Conservation (phyloP, 2,888 invertebrate genomes). For the Sinhomidia bicolor region DNA sequence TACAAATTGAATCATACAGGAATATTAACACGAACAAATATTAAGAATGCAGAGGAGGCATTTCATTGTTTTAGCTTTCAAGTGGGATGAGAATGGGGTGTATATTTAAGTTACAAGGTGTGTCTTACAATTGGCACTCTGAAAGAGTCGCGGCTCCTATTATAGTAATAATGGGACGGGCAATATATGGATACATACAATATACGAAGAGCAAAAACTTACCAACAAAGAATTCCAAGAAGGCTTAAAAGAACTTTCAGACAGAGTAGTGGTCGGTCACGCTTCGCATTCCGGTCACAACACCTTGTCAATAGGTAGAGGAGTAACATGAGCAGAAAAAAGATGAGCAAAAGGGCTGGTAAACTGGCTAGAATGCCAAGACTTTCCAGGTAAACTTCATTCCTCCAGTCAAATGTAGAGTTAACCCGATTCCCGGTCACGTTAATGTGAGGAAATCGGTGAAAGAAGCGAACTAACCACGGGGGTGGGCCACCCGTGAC, state of each 20-base stretch:
- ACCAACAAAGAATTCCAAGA: slow-evolving; percentile 91
- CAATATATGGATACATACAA: no score
- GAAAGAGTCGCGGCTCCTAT: no score
- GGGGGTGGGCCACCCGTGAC: slow-evolving; percentile 71
- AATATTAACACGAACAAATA: no score
- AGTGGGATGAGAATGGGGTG: no score
- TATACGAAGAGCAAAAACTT: slow-evolving; percentile 78
- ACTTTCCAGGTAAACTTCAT: slow-evolving; percentile 95
- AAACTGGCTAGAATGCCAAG: slow-evolving; percentile 95
- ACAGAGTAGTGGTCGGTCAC: slow-evolving; percentile 93
- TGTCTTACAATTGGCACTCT: no score
- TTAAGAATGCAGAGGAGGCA: no score
- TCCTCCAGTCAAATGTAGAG: slow-evolving; percentile 94
- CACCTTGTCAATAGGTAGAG: slow-evolving; percentile 97
- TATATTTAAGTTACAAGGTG: no score
- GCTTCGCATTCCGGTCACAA: slow-evolving; percentile 96
- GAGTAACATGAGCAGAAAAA: slow-evolving; percentile 93
- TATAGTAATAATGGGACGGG: no score
- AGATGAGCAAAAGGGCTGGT: slow-evolving; percentile 96
- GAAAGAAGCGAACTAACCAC: slow-evolving; percentile 78
- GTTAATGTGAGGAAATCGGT: slow-evolving; percentile 76
- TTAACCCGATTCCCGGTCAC: slow-evolving; percentile 88
- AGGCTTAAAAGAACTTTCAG: slow-evolving; percentile 84
- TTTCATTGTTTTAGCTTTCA: no score
- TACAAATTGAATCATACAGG: no score